Evolutionary conservation across 2,113 vertebrate species (phyloP), one percentile per base, ranked within the genome.

Genomic region (Cathartes aura): DNA sequence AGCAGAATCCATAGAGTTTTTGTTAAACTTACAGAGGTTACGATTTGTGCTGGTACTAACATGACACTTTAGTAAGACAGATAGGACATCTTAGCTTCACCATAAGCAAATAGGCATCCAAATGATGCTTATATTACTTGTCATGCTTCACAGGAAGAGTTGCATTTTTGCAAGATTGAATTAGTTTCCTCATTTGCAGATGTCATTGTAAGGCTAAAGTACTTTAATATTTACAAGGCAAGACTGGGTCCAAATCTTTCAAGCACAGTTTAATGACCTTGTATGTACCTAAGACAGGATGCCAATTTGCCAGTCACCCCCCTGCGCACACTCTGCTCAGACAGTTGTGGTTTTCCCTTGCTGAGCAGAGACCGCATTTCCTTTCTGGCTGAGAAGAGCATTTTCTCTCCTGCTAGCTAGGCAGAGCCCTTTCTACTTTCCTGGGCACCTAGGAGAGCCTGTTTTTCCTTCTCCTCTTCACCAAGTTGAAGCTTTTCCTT

Each of bases 241-340:
- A 47, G 87, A 88, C 43, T 52, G 36, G 9, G 30, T 62, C 43
- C 42, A 90, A 66, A 64, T 72, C 78, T 82, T 90, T 56, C 43
- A 75, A 68, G 36, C 18, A 34, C 36, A 68, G 36, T 79, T 67
- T 85, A 63, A 40, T 75, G 47, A 59, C 36, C 40, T 56, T 58
- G 11, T 43, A 4, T 56, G 27, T 79, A 82, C 29, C 26, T 43
- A 38, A 80, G 50, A 43, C 19, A 75, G 53, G 19, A 75, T 60
- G 34, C 24, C 45, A 47, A 5, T 85, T 92, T 74, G 23, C 38
- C 40, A 56, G 14, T 64, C 43, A 72, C 12, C 13, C 11, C 22
- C 0, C 11, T 59, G n/a, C 0, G 0, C 16, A n/a, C 6, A 5
- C 30, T 43, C 29, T 78, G 60, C 42, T 67, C 36, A 27, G n/a